phyloP scores from a whole-genome alignment of 2,113 vertebrate species.

The Pyxicephalus adspersus region DNA sequence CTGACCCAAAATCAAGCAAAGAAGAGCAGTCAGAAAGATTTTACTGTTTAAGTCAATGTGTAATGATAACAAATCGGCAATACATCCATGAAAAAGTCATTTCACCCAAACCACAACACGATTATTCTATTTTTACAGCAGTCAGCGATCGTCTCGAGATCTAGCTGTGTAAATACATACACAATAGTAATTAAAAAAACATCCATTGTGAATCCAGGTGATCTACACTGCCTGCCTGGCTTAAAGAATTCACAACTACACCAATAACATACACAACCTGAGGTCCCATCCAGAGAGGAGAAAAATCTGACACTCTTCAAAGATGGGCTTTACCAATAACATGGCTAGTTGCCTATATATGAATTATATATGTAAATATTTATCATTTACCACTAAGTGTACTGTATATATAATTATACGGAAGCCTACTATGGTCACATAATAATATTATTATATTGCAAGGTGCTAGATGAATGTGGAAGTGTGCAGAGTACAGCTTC shows the following conservation, averaged over 20 bases:
- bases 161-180: no score
- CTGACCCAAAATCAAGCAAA: slow-evolving; percentile 38
- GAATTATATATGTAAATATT: slow-evolving; percentile 30
- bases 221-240: background rate
- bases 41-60: background rate
- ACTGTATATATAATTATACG: slow-evolving; percentile 28
- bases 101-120: background rate
- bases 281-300: background rate
- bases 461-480: background rate
- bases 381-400: background rate
- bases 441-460: slow-evolving; percentile 41
- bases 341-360: background rate
- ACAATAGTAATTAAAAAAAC: background rate
- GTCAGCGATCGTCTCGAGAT: background rate
- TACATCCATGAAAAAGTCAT: background rate
- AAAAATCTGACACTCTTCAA: background rate
- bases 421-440: slow-evolving; percentile 13
- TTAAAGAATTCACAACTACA: background rate
- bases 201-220: background rate
- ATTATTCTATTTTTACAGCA: background rate
- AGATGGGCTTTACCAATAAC: background rate
- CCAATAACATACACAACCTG: background rate
- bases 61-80: slow-evolving; percentile 5
- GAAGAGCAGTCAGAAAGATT: background rate
- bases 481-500: background rate